Evolutionary conservation across 2,888 invertebrate genomes (phyloP).

Genomic region (Drosophila siamana): DNA sequence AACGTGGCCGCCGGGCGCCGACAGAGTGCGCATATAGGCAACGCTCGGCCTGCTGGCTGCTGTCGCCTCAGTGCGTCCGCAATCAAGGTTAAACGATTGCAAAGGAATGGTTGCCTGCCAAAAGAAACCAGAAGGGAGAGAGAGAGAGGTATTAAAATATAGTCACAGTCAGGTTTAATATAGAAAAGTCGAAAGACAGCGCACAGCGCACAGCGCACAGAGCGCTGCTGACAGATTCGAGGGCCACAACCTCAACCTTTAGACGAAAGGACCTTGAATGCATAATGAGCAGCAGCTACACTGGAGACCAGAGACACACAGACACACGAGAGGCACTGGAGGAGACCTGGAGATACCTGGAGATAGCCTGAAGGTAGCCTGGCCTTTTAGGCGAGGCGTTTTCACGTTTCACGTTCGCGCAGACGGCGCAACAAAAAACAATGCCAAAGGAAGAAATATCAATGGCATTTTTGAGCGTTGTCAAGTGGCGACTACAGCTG

Average conservation of each 20-base stretch:
- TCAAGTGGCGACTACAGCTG: slow-evolving; percentile 58
- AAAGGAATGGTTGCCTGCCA: slow-evolving; percentile 85
- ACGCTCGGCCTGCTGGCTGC: slow-evolving; percentile 65
- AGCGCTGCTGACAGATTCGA: slow-evolving; percentile 68
- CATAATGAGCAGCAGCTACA: slow-evolving; percentile 71
- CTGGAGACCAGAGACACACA: not conserved
- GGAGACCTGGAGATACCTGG: not conserved
- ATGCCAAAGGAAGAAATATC: slow-evolving; percentile 73
- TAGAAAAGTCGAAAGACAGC: slow-evolving; percentile 64
- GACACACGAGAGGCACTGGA: slow-evolving; percentile 3
- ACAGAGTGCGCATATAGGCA: slow-evolving; percentile 83
- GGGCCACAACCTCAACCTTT: slow-evolving; percentile 68
- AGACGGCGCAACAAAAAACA: slow-evolving; percentile 49
- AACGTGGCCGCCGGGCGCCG: slow-evolving; percentile 77
- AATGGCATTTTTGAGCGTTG: slow-evolving; percentile 76
- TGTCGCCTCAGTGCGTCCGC: slow-evolving; percentile 77
- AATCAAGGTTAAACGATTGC: slow-evolving; percentile 85
- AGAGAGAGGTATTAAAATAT: slow-evolving; percentile 57
- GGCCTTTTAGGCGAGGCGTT: slow-evolving; percentile 34
- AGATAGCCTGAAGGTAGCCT: slow-evolving; percentile 19
- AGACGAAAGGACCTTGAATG: slow-evolving; percentile 83
- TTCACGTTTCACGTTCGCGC: slow-evolving; percentile 41
- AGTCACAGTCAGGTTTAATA: slow-evolving; percentile 77
- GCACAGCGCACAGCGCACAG: slow-evolving; percentile 32
- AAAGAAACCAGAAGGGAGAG: slow-evolving; percentile 35